Percentiles rank a stretch among this genome's conserved stretches.
Evolutionary conservation across 2,888 invertebrate genomes (phyloP).

Genomic region (Drosophila tripunctata): DNA sequence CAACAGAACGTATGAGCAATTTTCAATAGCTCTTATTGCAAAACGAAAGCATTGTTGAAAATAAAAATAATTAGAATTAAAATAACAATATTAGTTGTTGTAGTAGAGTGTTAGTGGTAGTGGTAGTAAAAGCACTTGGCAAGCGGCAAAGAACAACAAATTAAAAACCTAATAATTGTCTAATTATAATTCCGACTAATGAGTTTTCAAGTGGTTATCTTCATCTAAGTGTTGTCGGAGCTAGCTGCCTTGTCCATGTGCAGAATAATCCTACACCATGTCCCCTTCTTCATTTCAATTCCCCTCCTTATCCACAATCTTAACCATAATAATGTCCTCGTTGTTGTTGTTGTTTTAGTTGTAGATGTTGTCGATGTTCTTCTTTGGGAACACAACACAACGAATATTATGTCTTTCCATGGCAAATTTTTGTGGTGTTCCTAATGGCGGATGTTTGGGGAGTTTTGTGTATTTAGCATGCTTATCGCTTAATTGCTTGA

Average conservation of each 20-base stretch:
- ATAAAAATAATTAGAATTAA: constrained; percentile 37
- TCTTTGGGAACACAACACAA: constrained; percentile 18
- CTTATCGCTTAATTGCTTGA: constrained; percentile 76
- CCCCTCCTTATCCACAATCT: background rate
- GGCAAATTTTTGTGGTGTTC: constrained; percentile 49
- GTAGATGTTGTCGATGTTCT: constrained; percentile 16
- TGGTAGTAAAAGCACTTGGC: constrained; percentile 1
- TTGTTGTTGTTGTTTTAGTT: background rate
- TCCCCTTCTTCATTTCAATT: background rate
- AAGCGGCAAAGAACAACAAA: constrained; percentile 17
- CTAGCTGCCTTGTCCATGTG: constrained; percentile 32
- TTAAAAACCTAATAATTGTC: constrained; percentile 72
- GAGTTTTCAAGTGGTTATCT: constrained; percentile 76
- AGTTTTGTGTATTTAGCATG: constrained; percentile 59
- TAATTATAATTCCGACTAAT: constrained; percentile 74
- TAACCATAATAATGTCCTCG: background rate
- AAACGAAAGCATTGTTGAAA: constrained; percentile 10
- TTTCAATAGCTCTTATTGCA: constrained; percentile 36
- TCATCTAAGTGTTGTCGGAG: constrained; percentile 36
- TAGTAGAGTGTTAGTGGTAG: constrained; percentile 8
- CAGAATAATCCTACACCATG: constrained; percentile 1
- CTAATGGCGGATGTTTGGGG: background rate
- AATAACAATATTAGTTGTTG: constrained; percentile 17
- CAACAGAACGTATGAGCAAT: constrained; percentile 39
- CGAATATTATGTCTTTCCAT: constrained; percentile 48